Percentiles rank a stretch among this genome's conserved stretches.
Evolutionary conservation across 2,113 vertebrate genomes (phyloP).

Genomic region (Phaethon lepturus): DNA sequence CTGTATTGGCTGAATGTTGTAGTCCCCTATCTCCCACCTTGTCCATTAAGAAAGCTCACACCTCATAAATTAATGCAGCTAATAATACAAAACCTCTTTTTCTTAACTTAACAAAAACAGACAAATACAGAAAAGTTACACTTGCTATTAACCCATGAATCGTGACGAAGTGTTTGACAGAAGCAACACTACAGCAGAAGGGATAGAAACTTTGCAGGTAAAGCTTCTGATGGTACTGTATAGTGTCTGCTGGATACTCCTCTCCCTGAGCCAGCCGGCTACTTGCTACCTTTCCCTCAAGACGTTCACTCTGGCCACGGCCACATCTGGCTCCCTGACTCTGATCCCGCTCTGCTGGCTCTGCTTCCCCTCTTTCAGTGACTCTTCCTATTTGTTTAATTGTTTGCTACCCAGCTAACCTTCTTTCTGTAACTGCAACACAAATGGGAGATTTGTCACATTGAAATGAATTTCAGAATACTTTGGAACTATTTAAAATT

Average conservation of each 20-base stretch:
- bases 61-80: slow-evolving; percentile 33
- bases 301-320: background rate
- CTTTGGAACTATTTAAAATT: background rate
- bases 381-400: background rate
- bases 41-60: background rate
- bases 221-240: background rate
- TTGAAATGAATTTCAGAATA: background rate
- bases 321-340: background rate
- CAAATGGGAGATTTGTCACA: background rate
- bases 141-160: background rate
- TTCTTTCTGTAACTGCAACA: background rate
- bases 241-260: background rate
- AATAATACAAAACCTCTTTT: background rate
- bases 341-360: background rate
- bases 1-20: background rate
- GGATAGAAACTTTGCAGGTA: background rate
- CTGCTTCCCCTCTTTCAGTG: background rate
- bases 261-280: background rate
- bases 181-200: background rate
- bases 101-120: background rate
- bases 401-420: background rate
- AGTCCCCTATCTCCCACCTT: background rate
- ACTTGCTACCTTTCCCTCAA: background rate
- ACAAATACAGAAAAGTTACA: background rate
- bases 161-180: background rate